These are phyloP conservation scores for Platichthys stellatus DNA, from an alignment of 2,113 vertebrate genomes.

Conservation along the genomic window DNA sequence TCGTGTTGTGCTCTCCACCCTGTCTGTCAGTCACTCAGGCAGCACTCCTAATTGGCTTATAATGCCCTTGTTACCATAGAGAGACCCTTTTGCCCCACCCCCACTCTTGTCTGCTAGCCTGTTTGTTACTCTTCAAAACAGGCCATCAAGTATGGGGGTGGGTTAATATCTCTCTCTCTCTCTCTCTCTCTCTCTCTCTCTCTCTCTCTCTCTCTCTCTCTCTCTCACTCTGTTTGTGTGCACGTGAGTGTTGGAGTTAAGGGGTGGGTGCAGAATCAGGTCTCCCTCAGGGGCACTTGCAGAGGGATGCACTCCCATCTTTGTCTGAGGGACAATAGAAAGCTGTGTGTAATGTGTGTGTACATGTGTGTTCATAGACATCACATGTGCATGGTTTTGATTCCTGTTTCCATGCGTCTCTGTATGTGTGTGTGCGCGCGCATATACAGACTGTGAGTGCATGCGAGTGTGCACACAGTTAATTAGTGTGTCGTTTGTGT, in stretches of 20 bases:
- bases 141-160: slow-evolving; percentile 68
- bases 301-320: slow-evolving; percentile 66
- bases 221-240: slow-evolving; percentile 52
- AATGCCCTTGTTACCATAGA: slow-evolving; percentile 77
- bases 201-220: slow-evolving; percentile 40
- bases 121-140: slow-evolving; percentile 73
- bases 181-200: slow-evolving; percentile 39
- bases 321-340: slow-evolving; percentile 69
- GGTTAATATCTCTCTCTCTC: slow-evolving; percentile 58
- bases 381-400: slow-evolving; percentile 23
- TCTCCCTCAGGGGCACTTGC: slow-evolving; percentile 67
- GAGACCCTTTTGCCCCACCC: slow-evolving; percentile 68
- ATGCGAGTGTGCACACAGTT: slow-evolving; percentile 27
- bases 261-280: slow-evolving; percentile 70
- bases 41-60: slow-evolving; percentile 78
- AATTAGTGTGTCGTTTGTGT: slow-evolving; percentile 61
- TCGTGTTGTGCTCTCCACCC: slow-evolving; percentile 59
- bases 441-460: slow-evolving; percentile 4
- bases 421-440: not conserved
- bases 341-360: slow-evolving; percentile 42
- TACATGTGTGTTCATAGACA: slow-evolving; percentile 6
- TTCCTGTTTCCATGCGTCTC: no score
- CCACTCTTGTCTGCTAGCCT: slow-evolving; percentile 65
- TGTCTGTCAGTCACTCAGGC: slow-evolving; percentile 75
- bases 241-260: slow-evolving; percentile 63